Evolutionary conservation across 2,113 vertebrate species (phyloP).

Genomic region (Bolborhynchus lineola): DNA sequence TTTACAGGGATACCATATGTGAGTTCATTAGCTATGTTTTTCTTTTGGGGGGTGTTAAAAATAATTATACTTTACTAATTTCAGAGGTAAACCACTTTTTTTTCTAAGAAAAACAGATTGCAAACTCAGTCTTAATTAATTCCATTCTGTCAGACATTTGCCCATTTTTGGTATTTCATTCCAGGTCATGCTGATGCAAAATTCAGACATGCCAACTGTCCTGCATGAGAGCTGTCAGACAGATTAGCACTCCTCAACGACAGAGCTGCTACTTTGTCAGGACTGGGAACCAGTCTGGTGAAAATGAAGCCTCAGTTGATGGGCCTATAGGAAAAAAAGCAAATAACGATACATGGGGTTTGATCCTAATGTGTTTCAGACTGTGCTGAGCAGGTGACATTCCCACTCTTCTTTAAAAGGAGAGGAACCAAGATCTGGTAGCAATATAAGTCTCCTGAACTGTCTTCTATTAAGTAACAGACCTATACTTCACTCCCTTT

Average conservation of each 20-base stretch:
- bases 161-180: conserved; percentile 54
- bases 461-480: neutral
- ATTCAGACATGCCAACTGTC: conserved; percentile 71
- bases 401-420: neutral
- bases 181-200: conserved; percentile 66
- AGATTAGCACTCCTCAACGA: conserved; percentile 46
- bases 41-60: neutral
- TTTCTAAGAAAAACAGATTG: conserved; percentile 55
- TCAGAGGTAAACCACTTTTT: neutral
- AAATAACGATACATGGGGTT: neutral
- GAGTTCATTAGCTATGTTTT: neutral
- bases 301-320: neutral
- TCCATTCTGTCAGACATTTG: conserved; percentile 52
- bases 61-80: neutral
- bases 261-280: conserved; percentile 23
- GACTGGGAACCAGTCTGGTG: conserved; percentile 1
- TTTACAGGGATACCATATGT: neutral
- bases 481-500: neutral
- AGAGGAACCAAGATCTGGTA: neutral
- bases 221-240: conserved; percentile 60
- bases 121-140: conserved; percentile 64
- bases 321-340: neutral
- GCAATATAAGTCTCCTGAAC: neutral
- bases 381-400: neutral
- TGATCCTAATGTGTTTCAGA: neutral